Evolutionary conservation across 2,888 invertebrate genomes (phyloP).

Genomic region (Pedicia rivosa): DNA sequence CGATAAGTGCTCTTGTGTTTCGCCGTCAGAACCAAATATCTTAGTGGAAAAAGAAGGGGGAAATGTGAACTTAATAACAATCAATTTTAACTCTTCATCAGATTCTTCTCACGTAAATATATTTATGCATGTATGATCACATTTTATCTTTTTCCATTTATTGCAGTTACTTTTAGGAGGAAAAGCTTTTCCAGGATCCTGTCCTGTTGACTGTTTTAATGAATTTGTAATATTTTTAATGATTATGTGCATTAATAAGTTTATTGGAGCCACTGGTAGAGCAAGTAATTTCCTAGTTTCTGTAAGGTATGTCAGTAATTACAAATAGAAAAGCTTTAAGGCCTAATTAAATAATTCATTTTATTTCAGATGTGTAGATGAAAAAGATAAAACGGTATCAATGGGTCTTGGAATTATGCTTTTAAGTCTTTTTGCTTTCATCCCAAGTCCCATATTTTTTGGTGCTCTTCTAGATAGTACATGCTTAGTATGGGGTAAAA

Average conservation of each 20-base stretch:
- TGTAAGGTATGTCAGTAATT: constrained; percentile 27
- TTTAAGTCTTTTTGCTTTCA: constrained; percentile 52
- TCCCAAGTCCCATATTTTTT: constrained; percentile 61
- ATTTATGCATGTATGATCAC: no score
- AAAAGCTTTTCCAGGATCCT: constrained; percentile 33
- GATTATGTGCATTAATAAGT: constrained; percentile 40
- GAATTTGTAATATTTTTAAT: constrained; percentile 38
- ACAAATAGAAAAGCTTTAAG: not conserved
- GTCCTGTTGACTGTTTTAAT: constrained; percentile 40
- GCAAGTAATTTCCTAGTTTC: constrained; percentile 45
- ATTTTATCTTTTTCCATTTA: no score
- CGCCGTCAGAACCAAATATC: no score
- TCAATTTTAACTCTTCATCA: no score
- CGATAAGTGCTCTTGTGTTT: no score
- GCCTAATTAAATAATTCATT: not conserved
- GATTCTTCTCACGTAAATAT: no score
- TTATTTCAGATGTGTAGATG: constrained; percentile 43
- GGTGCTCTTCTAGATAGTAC: constrained; percentile 47
- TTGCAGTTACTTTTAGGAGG: no score
- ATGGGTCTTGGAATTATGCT: constrained; percentile 53
- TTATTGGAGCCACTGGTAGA: constrained; percentile 40
- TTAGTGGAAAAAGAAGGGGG: no score
- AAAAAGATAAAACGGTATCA: constrained; percentile 53
- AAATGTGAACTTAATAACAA: no score
- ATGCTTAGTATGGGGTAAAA: constrained; percentile 60